Evolutionary conservation across 2,888 invertebrate genomes (phyloP), one percentile per base, ranked within the genome.

Genomic region (Oxyscelio sp.): DNA sequence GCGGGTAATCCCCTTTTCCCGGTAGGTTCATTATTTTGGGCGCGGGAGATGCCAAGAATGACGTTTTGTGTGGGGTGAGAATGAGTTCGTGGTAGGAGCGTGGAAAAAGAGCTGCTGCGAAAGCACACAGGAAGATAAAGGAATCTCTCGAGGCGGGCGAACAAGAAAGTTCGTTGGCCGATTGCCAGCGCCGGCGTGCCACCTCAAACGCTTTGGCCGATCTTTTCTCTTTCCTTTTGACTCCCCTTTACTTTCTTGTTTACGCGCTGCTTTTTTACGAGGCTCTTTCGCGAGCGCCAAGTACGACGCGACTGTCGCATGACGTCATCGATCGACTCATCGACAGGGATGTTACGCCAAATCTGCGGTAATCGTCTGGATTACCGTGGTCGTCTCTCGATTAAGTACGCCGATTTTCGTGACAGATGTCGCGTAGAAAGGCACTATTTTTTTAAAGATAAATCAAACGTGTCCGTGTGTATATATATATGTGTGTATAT

Each of bases 131-230:
- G 71, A 70, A 83, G 66, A 82, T 63, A 79, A 70, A 83, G 74
- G 77, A 83, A 84, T 74, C 56, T 71, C 40, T 48, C n/a, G 85
- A 71, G 70, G 78, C 80, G 45, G 73, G 84, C 56, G 70, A 84
- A 73, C 84, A 74, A 83, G 87, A 90, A 50, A 79, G 92, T 92
- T 92, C 91, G 90, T 90, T 92, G 92, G 83, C 91, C 91, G 92
- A 91, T 91, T 91, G 90, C 85, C 88, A 89, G 87, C 82, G 88
- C 87, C 83, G 45, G 68, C 63, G 74, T 61, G 56, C 61, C 50
- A 63, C 71, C 79, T 81, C 52, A 22, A 48, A 50, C 21, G 48
- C 38, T 79, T 84, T 71, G 65, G 48, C 73, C 24, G 43, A 48
- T 75, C 77, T 86, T 87, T 87, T 88, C 85, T 85, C 89, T 34